Conservation (phyloP, 2,113 vertebrate genomes). For the Vidua macroura region DNA sequence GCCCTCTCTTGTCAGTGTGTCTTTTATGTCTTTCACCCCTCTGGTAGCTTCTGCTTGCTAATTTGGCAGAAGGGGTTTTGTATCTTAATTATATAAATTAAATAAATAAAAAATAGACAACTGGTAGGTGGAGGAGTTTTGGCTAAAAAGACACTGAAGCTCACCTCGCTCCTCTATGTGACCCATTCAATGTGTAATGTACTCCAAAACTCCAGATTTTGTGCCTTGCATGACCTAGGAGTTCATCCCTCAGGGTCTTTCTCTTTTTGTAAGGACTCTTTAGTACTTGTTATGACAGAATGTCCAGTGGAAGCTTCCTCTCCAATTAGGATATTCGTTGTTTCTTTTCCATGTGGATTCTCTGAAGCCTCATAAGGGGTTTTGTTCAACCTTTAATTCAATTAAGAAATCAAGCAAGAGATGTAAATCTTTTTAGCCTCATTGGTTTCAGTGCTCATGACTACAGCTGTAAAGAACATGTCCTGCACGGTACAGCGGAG, state of each 20-base stretch:
- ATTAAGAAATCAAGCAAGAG: slow-evolving; percentile 36
- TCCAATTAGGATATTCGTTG: not conserved
- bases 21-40: not conserved
- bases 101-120: not conserved
- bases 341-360: not conserved
- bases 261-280: not conserved
- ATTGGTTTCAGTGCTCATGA: not conserved
- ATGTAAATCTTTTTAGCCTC: slow-evolving; percentile 32
- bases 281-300: not conserved
- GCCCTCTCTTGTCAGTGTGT: not conserved
- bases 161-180: not conserved
- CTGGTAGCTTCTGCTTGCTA: not conserved
- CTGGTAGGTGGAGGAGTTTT: not conserved
- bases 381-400: slow-evolving; percentile 30
- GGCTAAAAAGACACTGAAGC: not conserved
- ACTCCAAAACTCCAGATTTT: not conserved
- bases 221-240: not conserved
- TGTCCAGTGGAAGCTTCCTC: not conserved
- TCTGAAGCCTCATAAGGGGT: not conserved
- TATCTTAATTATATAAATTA: not conserved
- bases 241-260: not conserved
- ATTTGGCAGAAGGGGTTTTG: not conserved
- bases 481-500: not conserved
- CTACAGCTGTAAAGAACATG: not conserved
- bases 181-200: rapidly evolving